Evolutionary conservation across 1,140 invertebrate genomes (phyloP), one percentile per base, ranked within the genome.

Genomic region (Plectrocnemia conspersa): DNA sequence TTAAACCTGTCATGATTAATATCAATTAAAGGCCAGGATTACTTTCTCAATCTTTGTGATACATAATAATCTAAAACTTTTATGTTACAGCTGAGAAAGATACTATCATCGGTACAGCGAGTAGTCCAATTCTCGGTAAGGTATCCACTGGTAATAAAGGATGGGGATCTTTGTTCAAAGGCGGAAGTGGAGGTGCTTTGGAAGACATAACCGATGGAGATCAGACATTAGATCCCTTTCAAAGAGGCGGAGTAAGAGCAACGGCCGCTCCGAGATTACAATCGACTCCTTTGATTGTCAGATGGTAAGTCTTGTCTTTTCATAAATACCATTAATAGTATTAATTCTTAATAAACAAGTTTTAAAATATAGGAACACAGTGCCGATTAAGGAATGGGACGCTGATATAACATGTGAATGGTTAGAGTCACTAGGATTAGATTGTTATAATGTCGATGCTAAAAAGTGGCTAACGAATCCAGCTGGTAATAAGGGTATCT

Each of bases 401-500:
- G 78, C 82, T 5, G 89, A 93, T 41, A 84, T 89, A 25, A 81
- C 97, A 0, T 86, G 84, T 64, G 83, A 84, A 33, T 99, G 96
- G 96, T 66, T 99, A 21, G 79, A 85, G 58, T 83, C 86, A 47
- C 75, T 97, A 41, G 93, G 94, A 0, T 77, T 98, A 1, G 88
- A 89, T 52, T 80, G 80, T 67, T 97, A 96, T 69, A 78, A 84
- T 11, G 68, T 76, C 1, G 88, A 94, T 58, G 84, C 87, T 44
- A 84, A 84, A 47, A 58, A 65, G 10, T 94, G 90, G 89, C 81
- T 92, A 11, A 84, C 83, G 50, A 85, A 82, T 63, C 86, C 92
- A 2, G 74, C 83, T 0, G 66, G 69, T 24, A 90, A 93, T 54
- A 72, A 63, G 10, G 72, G 72, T 2, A 60, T 68, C 0, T 38